A percentile compares a stretch with the other conserved stretches of the same genome.
Conservation (phyloP, 1,140 invertebrate genomes). For the Helicoverpa zea region DNA sequence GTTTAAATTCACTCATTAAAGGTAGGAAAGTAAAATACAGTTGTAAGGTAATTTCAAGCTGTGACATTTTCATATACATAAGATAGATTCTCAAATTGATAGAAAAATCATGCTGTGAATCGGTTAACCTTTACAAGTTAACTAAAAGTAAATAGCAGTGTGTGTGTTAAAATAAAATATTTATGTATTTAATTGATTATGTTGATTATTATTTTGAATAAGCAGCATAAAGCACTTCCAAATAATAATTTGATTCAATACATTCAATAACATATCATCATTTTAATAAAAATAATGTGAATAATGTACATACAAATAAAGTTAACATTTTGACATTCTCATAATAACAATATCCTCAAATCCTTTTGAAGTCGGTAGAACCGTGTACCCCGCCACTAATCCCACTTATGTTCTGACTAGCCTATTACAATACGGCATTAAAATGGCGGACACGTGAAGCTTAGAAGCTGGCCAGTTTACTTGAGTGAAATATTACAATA, state of each 20-base stretch:
- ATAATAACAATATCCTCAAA: not conserved
- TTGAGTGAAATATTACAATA: conserved; percentile 27
- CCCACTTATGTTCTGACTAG: conserved; percentile 8
- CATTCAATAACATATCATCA: no score
- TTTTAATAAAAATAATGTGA: no score
- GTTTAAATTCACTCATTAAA: not conserved
- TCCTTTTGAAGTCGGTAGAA: not conserved
- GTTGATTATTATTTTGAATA: not conserved
- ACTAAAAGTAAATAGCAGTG: not conserved
- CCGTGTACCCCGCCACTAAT: not conserved
- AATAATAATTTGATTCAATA: no score
- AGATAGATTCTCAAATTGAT: not conserved
- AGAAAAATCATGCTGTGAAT: not conserved
- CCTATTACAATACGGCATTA: conserved; percentile 6
- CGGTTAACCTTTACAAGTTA: not conserved
- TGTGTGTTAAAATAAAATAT: not conserved
- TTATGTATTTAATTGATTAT: not conserved
- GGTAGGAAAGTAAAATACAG: not conserved
- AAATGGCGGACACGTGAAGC: conserved; percentile 7
- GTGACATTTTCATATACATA: conserved; percentile 4
- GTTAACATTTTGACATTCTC: no score
- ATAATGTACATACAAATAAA: no score
- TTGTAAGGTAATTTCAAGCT: not conserved
- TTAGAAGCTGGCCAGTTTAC: conserved; percentile 15
- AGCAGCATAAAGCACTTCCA: no score